phyloP scores from a whole-genome alignment of 2,888 invertebrate genomes.

The Tipula vernalis region DNA sequence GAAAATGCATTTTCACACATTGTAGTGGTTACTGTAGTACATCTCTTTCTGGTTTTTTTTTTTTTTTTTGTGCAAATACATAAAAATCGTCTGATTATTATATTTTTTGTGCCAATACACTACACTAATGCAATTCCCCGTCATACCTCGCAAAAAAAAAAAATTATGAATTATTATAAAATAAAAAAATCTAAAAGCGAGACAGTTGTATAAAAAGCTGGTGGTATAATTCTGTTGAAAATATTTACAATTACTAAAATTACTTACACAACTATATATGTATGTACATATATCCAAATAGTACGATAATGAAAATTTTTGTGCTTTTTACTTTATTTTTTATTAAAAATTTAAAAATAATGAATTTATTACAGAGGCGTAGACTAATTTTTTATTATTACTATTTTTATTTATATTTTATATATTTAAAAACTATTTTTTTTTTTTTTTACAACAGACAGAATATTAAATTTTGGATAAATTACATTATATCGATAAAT shows the following conservation, averaged over 20 bases:
- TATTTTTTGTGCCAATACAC: background rate
- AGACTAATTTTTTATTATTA: background rate
- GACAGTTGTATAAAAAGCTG: background rate
- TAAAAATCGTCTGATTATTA: background rate
- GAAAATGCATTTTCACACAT: background rate
- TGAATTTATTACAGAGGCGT: background rate
- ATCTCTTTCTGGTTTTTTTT: background rate
- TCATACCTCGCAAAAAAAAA: background rate
- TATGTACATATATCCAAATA: background rate
- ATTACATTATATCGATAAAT: background rate
- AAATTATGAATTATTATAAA: background rate
- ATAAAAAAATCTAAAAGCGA: background rate
- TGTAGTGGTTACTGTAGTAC: background rate
- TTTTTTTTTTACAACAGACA: background rate
- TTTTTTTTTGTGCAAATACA: background rate
- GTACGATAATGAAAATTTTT: slow-evolving; percentile 4
- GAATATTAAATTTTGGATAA: background rate
- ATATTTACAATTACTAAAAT: slow-evolving; percentile 4
- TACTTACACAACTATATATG: background rate
- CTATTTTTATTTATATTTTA: background rate
- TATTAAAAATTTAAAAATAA: background rate
- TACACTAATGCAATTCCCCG: background rate
- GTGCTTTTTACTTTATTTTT: background rate
- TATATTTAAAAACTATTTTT: background rate
- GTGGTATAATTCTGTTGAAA: background rate